Conservation (phyloP, 2,888 invertebrate genomes). For the Macrophya alboannulata region DNA sequence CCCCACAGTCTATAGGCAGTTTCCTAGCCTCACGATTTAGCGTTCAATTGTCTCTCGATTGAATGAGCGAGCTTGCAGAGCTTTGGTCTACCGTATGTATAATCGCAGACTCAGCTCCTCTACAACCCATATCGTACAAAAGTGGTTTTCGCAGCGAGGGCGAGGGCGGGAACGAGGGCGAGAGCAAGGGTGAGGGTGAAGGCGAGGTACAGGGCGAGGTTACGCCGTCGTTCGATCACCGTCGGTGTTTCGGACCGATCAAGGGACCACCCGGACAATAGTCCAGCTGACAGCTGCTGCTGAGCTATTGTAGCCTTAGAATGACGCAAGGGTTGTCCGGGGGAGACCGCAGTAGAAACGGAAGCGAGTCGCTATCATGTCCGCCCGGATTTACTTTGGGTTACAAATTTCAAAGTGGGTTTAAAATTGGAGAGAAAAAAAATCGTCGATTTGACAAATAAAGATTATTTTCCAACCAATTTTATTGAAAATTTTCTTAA, state of each 20-base stretch:
- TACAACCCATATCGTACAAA: slow-evolving; percentile 30
- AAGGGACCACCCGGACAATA: slow-evolving; percentile 47
- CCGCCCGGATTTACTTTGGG: not conserved
- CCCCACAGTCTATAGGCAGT: slow-evolving; percentile 50
- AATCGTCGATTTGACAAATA: too few species aligned
- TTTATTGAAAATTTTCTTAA: not conserved
- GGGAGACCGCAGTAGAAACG: slow-evolving; percentile 23
- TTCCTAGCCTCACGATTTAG: slow-evolving; percentile 70
- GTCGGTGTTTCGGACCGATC: slow-evolving; percentile 50
- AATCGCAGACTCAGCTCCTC: slow-evolving; percentile 45
- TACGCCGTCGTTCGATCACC: slow-evolving; percentile 48
- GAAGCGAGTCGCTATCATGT: not conserved
- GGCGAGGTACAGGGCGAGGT: slow-evolving; percentile 16
- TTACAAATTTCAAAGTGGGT: not conserved
- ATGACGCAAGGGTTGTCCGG: slow-evolving; percentile 24
- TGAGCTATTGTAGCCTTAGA: slow-evolving; percentile 48
- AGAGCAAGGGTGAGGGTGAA: not conserved
- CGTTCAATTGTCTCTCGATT: slow-evolving; percentile 72
- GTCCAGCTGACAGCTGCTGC: slow-evolving; percentile 47
- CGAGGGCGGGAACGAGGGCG: not conserved
- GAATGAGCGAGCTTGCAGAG: slow-evolving; percentile 62
- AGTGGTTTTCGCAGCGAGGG: slow-evolving; percentile 32
- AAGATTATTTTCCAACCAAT: not conserved
- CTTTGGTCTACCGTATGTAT: slow-evolving; percentile 15
- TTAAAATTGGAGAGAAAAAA: not conserved